Evolutionary conservation across 2,797 vertebrate genomes (phyloP), one percentile per base, ranked within the genome.

Genomic region (Florisuga fusca): DNA sequence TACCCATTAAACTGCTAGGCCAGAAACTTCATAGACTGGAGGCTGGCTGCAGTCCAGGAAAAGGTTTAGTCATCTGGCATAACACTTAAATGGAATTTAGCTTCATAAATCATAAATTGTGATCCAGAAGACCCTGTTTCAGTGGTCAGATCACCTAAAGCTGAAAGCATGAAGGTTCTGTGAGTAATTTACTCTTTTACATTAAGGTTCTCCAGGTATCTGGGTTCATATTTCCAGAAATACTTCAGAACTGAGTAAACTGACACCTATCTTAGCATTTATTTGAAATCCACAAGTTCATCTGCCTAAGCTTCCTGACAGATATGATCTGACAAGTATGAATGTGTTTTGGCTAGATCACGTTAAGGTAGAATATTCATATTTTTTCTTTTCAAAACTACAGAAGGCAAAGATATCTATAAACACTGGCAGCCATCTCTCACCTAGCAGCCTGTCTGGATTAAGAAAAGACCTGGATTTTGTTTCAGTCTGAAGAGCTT

Each of bases 1-100:
- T 34, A 76, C 14, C 9, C 63, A 63, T 74, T 92, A 91, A 93
- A 69, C 15, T 4, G 5, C 48, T 33, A 33, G 34, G 43, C 25
- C 71, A 76, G 82, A 90, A 67, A 2, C 74, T 85, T 83, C 50
- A 46, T 66, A 85, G 61, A 27, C 57, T 57, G 29, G 31, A 91
- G 48, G 19, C 36, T 91, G 85, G 86, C 48, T 76, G 73, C 91
- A 84, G 76, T 63, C 80, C 90, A 95, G 67, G 34, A 72, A 88
- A 77, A 86, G 25, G 4, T 7, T 89, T 82, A 50, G 5, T 6
- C 18, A 53, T 63, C 82, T 90, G 48, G 59, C 43, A 46, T 67
- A 48, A 90, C 14, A 76, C 22, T 81, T 81, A 73, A 51, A 84
- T 57, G 45, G 67, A 91, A 87, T 91, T 84, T 53, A 85, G 15